Conservation (phyloP, 2,113 vertebrate genomes). For the Aegithalos caudatus region DNA sequence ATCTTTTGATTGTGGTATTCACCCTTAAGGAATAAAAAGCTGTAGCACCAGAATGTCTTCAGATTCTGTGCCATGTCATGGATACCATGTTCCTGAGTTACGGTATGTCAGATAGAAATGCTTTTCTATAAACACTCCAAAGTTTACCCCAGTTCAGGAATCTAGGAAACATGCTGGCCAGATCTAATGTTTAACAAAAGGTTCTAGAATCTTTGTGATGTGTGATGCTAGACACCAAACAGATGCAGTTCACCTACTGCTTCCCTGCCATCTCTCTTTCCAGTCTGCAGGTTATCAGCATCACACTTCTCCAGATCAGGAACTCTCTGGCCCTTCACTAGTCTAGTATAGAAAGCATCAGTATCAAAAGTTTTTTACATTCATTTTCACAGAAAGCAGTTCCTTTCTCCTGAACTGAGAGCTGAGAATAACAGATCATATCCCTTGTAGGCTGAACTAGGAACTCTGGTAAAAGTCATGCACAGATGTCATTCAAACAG, state of each 20-base stretch:
- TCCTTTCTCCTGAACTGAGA: neutral
- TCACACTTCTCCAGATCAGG: neutral
- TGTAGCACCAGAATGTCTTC: neutral
- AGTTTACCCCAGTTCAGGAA: neutral
- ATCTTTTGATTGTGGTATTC: neutral
- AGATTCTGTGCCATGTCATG: neutral
- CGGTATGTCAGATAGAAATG: neutral
- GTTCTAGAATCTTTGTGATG: neutral
- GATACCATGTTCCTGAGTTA: neutral
- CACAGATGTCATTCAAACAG: neutral
- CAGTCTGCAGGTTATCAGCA: neutral
- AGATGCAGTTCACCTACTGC: neutral
- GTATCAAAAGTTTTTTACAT: neutral
- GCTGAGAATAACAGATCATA: neutral
- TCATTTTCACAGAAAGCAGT: neutral
- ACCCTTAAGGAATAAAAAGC: neutral
- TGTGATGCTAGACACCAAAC: neutral
- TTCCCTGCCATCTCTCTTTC: neutral
- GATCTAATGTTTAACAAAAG: neutral
- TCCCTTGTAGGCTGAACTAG: neutral
- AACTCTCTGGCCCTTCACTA: neutral
- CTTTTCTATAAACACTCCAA: neutral
- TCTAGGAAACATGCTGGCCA: neutral
- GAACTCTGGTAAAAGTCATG: neutral
- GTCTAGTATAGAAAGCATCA: neutral